These are phyloP conservation scores for Phyto melanocephala DNA, from an alignment of 2,888 invertebrate species.

Conservation along the genomic window DNA sequence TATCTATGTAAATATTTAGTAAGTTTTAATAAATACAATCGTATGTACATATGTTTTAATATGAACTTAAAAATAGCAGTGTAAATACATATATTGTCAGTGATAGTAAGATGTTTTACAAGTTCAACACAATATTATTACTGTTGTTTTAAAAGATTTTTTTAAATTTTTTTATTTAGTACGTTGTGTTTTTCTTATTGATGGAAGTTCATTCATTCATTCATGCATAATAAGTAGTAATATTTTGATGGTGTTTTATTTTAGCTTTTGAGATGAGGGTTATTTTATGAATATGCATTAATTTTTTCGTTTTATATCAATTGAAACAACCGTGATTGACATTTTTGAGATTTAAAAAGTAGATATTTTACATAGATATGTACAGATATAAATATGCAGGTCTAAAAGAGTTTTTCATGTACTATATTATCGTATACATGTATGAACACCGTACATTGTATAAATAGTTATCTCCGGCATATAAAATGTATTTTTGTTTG, in stretches of 20 bases:
- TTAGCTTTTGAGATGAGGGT: slow-evolving; percentile 9
- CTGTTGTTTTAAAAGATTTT: background rate
- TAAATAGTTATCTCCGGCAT: too few relatives aligned
- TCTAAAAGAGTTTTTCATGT: background rate
- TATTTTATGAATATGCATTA: background rate
- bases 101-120: background rate
- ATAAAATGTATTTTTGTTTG: background rate
- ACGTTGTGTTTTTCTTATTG: background rate
- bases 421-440: background rate
- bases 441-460: background rate
- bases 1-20: background rate
- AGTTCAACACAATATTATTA: background rate
- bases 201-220: too few relatives aligned
- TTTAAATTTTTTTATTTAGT: background rate
- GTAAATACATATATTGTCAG: too few relatives aligned
- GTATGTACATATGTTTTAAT: background rate
- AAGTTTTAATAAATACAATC: background rate
- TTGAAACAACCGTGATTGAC: background rate
- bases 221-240: background rate
- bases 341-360: background rate
- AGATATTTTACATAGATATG: background rate
- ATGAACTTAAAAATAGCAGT: too few relatives aligned
- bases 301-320: background rate
- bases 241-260: background rate
- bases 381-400: background rate